Evolutionary conservation across 2,888 invertebrate genomes (phyloP), one percentile per base, ranked within the genome.

Genomic region (Lydus trimaculatus): DNA sequence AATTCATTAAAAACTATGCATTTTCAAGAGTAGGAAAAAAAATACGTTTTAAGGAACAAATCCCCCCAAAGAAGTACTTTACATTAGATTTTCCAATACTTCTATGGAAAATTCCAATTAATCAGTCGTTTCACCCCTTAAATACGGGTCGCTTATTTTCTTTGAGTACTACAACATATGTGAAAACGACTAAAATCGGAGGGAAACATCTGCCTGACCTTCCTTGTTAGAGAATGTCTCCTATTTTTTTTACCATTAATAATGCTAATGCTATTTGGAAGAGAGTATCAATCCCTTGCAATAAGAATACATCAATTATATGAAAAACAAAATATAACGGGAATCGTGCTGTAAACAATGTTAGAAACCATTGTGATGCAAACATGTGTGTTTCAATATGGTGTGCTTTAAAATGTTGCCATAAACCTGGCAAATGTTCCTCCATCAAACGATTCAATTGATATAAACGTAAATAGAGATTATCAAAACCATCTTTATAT

Each of bases 351-450:
- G 99, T 99, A 87, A 97, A 99, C n/a, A 99, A 89, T 0, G 99
- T 99, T 64, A 99, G 91, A 88, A 99, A 99, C 99, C 99, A 99
- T 86, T 99, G 99, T 6, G 97, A 97, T 25, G 99, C 99, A 84
- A 96, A 99, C 98, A 98, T 99, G 87, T 99, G 99, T 31, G 96
- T 94, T 86, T 99, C 99, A 61, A 99, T 92, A 73, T 87, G 87
- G 89, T 92, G 90, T 86, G 92, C 92, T 77, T 89, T 89, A 85
- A 96, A 95, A 83, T 96, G 96, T 69, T 91, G 91, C 81, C 92
- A 92, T 66, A 96, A 85, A 71, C 94, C 93, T 0, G 91, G 91
- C 73, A 96, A 84, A 85, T 95, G 95, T 85, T 97, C 95, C 90
- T 96, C 94, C 89, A 97, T 94, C 25, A 99, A 87, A 74, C 96